Evolutionary conservation across 1,140 invertebrate genomes (phyloP).

Genomic region (Hypsibius dujardini): DNA sequence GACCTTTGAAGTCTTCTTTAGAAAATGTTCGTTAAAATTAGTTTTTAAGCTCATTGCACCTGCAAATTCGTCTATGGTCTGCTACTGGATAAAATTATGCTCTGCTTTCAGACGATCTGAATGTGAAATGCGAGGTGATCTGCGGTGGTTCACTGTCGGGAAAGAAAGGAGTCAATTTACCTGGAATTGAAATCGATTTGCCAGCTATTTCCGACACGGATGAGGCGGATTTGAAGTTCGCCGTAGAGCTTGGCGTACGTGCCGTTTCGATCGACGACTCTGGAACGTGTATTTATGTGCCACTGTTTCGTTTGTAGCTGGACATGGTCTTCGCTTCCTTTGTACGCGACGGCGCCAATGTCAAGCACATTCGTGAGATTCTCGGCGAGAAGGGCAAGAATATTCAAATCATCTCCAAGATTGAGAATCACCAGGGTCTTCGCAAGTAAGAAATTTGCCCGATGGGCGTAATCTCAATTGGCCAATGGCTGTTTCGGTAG

Average conservation of each 20-base stretch:
- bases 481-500: slow-evolving; percentile 18
- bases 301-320: slow-evolving; percentile 36
- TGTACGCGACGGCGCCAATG: slow-evolving; percentile 72
- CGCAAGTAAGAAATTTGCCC: slow-evolving; percentile 41
- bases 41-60: too few species aligned
- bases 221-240: slow-evolving; percentile 77
- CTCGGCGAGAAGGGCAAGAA: slow-evolving; percentile 75
- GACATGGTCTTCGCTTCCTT: slow-evolving; percentile 99
- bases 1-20: too few species aligned
- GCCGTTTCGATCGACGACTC: neutral
- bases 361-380: slow-evolving; percentile 69
- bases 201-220: slow-evolving; percentile 98
- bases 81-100: too few species aligned
- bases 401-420: slow-evolving; percentile 87
- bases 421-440: slow-evolving; percentile 92
- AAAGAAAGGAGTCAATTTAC: slow-evolving; percentile 86
- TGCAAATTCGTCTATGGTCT: too few species aligned
- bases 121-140: slow-evolving; percentile 63
- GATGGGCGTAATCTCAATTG: too few species aligned
- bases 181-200: slow-evolving; percentile 81
- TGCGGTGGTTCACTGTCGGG: slow-evolving; percentile 88
- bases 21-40: too few species aligned
- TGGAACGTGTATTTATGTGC: neutral
- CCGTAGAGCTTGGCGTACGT: slow-evolving; percentile 62
- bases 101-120: slow-evolving; percentile 38